A percentile compares a stretch with the other conserved stretches of the same genome.
phyloP scores from a whole-genome alignment of 2,113 vertebrate genomes.

The Myanophis thanlyinensis region DNA sequence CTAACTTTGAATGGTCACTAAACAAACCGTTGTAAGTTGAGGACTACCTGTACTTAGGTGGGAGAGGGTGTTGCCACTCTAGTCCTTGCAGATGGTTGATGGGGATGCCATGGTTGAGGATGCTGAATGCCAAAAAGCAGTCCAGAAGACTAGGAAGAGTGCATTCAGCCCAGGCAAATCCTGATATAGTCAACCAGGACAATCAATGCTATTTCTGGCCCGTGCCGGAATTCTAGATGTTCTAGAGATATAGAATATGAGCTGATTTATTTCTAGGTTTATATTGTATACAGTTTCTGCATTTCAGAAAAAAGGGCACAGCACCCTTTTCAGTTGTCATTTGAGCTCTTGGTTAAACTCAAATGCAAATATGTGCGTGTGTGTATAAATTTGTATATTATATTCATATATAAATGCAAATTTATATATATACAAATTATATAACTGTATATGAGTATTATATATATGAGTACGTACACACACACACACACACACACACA shows the following conservation, averaged over 20 bases:
- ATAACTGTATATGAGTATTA: too few relatives aligned
- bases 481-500: too few relatives aligned
- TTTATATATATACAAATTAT: too few relatives aligned
- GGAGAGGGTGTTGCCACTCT: not conserved
- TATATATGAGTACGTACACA: too few relatives aligned
- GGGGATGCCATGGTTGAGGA: not conserved
- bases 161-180: not conserved
- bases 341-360: not conserved
- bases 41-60: not conserved
- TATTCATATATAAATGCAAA: too few relatives aligned
- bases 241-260: not conserved
- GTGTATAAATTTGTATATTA: too few relatives aligned
- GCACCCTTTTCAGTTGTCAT: not conserved
- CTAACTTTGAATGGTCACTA: too few relatives aligned
- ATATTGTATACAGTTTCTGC: not conserved
- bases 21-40: too few relatives aligned
- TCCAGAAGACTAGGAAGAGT: not conserved
- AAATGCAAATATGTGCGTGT: too few relatives aligned
- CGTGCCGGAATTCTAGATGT: not conserved
- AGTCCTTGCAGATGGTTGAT: not conserved
- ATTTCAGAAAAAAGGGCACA: not conserved
- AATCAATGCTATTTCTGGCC: not conserved
- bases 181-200: not conserved
- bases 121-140: not conserved
- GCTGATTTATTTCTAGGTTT: not conserved